Evolutionary conservation across 2,888 invertebrate genomes (phyloP).

Genomic region (Heliconius aoede): DNA sequence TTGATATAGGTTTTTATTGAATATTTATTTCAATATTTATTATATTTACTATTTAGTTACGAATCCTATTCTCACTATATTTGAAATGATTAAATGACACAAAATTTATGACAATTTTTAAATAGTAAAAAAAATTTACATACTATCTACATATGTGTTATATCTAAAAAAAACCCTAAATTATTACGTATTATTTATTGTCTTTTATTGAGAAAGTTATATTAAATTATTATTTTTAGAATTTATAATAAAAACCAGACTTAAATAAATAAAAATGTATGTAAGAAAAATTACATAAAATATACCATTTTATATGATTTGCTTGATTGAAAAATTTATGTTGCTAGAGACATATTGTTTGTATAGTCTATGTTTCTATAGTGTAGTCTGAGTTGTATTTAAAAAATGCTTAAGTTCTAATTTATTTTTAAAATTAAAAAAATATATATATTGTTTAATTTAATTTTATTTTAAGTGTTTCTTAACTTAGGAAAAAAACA

Average conservation of each 20-base stretch:
- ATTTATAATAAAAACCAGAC: neutral
- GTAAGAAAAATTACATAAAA: neutral
- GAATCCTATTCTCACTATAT: neutral
- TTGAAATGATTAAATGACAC: neutral
- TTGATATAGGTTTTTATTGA: neutral
- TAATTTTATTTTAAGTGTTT: neutral
- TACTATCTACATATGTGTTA: no score
- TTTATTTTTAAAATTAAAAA: neutral
- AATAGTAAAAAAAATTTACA: neutral
- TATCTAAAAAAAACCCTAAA: no score
- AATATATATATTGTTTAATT: neutral
- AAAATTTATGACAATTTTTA: neutral
- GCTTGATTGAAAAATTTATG: neutral
- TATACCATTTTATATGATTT: neutral
- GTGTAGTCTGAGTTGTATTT: constrained; percentile 1
- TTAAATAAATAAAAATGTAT: neutral
- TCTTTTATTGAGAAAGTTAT: neutral
- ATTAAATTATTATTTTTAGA: neutral
- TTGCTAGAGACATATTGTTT: neutral
- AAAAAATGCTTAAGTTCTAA: neutral
- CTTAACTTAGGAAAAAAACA: neutral
- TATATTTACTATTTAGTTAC: neutral
- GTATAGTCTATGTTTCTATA: neutral
- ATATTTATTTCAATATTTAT: neutral
- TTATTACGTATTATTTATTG: neutral